Conservation (phyloP, 2,113 vertebrate genomes). For the Uria aalge region DNA sequence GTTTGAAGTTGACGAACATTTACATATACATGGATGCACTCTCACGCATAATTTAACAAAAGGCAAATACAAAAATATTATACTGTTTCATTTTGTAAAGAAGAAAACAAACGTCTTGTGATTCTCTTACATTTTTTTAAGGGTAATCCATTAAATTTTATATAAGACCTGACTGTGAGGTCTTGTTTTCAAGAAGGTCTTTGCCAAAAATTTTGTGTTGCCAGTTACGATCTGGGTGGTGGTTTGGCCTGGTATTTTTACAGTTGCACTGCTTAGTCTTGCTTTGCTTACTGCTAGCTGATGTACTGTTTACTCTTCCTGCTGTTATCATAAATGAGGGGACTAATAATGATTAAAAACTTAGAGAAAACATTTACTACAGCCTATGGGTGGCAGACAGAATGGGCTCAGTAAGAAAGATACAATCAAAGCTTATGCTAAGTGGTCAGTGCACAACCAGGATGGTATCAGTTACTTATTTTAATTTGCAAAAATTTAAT, state of each 20-base stretch:
- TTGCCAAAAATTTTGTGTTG: neutral
- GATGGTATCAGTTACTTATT: neutral
- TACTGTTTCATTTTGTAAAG: neutral
- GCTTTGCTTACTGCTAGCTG: neutral
- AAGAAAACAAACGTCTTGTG: neutral
- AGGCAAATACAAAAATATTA: neutral
- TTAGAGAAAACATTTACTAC: neutral
- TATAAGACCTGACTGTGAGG: neutral
- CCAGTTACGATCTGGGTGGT: neutral
- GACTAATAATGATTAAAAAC: neutral
- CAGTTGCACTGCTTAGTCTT: neutral
- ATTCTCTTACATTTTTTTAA: neutral
- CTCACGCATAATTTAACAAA: neutral
- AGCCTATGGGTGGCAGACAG: neutral
- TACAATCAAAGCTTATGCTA: neutral
- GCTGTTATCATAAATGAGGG: neutral
- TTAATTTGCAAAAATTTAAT: neutral
- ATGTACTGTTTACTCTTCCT: neutral
- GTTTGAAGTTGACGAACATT: neutral
- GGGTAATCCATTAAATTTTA: neutral
- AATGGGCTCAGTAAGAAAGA: neutral
- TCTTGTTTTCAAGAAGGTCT: neutral
- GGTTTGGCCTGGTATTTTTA: neutral
- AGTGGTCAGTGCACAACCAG: neutral
- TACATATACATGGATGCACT: neutral